phyloP scores from a whole-genome alignment of 2,888 invertebrate genomes.

The Luperina testacea region DNA sequence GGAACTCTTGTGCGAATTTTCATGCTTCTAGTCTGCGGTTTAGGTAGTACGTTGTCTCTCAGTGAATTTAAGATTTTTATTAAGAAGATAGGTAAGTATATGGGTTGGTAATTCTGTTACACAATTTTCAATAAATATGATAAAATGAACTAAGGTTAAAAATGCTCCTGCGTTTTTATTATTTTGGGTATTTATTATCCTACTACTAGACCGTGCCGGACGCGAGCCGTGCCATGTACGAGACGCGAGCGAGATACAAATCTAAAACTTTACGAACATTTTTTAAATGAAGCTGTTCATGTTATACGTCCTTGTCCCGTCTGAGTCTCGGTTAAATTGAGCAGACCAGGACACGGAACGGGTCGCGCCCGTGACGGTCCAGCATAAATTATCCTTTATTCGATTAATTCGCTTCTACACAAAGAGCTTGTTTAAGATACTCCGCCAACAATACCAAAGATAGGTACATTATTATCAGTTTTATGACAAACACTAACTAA shows the following conservation, averaged over 20 bases:
- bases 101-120: not conserved
- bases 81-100: no score
- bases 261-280: not conserved
- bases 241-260: not conserved
- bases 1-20: not conserved
- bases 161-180: not conserved
- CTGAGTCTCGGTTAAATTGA: not conserved
- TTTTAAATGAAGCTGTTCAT: not conserved
- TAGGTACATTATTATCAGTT: constrained; percentile 14
- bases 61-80: not conserved
- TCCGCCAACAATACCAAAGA: not conserved
- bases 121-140: not conserved
- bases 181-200: not conserved
- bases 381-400: not conserved
- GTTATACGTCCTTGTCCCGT: not conserved
- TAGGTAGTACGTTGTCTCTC: no score
- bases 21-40: not conserved
- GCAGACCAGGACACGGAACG: not conserved
- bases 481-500: constrained; percentile 14
- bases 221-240: not conserved
- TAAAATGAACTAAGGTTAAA: not conserved
- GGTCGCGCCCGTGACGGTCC: not conserved
- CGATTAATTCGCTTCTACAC: not conserved
- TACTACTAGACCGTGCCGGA: not conserved
- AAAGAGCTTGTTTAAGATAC: constrained; percentile 2